Conservation (phyloP, 1,140 invertebrate species). For the Cephus cinctus region DNA sequence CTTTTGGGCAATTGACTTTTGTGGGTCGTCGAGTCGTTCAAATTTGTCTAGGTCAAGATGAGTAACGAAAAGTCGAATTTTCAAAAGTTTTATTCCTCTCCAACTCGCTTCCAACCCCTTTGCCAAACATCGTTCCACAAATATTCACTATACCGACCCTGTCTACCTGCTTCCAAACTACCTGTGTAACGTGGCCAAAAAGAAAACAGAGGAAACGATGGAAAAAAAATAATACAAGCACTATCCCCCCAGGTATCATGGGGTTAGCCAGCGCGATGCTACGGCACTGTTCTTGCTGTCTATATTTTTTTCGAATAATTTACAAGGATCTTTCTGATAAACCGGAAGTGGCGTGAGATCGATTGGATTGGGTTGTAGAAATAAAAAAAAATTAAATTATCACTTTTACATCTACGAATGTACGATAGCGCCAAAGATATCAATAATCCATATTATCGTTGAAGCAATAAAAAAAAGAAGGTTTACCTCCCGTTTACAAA, state of each 20-base stretch:
- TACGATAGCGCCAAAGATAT: too few relatives aligned
- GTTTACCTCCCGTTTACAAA: too few relatives aligned
- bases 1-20: not conserved
- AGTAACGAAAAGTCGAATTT: too few relatives aligned
- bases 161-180: conserved; percentile 3
- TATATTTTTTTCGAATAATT: not conserved
- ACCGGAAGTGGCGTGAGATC: not conserved
- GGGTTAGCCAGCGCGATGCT: too few relatives aligned
- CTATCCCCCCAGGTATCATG: not conserved
- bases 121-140: not conserved
- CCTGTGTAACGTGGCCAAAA: not conserved
- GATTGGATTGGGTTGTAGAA: not conserved
- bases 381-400: not conserved
- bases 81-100: too few relatives aligned
- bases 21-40: not conserved
- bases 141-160: not conserved
- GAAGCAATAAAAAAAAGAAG: too few relatives aligned
- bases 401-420: not conserved
- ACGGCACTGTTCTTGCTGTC: not conserved
- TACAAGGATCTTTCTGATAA: not conserved
- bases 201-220: not conserved
- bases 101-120: not conserved
- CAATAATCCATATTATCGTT: too few relatives aligned
- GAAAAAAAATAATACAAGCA: not conserved
- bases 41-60: too few relatives aligned